Evolutionary conservation across 2,888 invertebrate genomes (phyloP), one percentile per base, ranked within the genome.

Genomic region (Megaustenia siamemsis): DNA sequence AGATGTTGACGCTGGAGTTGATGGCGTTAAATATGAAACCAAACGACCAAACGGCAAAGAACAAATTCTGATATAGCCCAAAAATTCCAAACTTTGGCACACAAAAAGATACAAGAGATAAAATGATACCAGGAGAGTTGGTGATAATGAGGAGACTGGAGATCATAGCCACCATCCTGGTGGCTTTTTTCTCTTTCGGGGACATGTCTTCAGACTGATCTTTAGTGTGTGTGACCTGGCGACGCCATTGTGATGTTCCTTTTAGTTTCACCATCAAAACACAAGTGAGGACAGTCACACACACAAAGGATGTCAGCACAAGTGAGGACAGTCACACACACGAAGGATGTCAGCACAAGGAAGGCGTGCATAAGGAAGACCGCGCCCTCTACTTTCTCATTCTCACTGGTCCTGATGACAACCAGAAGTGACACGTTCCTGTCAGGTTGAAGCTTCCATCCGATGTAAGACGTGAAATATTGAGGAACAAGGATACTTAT

Each of bases 21-120:
- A 45, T 75, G 32, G 75, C 49, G 53, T 75, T 49, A n/a, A 28
- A 75, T 10, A 75, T 6, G 15, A 75, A 75, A 8, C 53, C 49
- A n/a, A 75, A 75, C 32, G 53, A 53, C 49, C 32, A 53, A 3
- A 75, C 4, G 15, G 75, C 28, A 35, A 53, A 21, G 53, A 75
- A 75, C 49, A 75, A 35, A 32, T 75, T 75, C 49, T 18, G 35
- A 5, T 75, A 32, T 35, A 15, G 35, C 6, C 75, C 75, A 35
- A 75, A 53, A 24, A 75, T 53, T 10, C 75, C 53, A 75, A n/a
- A 75, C 5, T 53, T 24, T 21, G 75, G 75, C 32, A 35, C 75
- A 21, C n/a, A 28, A 24, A 56, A 56, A 12, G n/a, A 32, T 49
- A 49, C 75, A 18, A 75, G 28, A 32, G 53, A 75, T 28, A 75